Evolutionary conservation across 1,140 invertebrate genomes (phyloP).

Genomic region (Aphidius ervi): DNA sequence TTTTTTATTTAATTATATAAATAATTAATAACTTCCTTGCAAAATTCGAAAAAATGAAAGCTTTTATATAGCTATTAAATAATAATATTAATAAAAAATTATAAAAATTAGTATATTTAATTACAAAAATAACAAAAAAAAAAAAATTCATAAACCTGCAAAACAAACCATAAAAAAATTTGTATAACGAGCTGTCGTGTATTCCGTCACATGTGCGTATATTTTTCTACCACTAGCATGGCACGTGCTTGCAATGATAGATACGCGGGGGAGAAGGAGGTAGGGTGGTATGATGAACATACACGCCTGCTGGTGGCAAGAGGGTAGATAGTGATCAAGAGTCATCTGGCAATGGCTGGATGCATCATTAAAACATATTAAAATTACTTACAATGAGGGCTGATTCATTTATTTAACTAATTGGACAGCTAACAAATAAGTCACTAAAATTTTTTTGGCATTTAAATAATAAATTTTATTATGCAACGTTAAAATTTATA

Average conservation of each 20-base stretch:
- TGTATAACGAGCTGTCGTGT: conserved; percentile 28
- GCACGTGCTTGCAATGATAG: conserved; percentile 38
- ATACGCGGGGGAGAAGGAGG: too few relatives aligned
- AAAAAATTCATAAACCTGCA: too few relatives aligned
- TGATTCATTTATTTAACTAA: conserved; percentile 49
- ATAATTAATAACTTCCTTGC: too few relatives aligned
- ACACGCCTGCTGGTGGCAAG: conserved; percentile 41
- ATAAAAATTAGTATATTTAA: too few relatives aligned
- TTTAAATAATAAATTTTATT: too few relatives aligned
- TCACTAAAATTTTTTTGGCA: not conserved
- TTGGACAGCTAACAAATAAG: conserved; percentile 32
- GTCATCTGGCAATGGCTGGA: conserved; percentile 45
- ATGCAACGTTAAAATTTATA: not conserved
- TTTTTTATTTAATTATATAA: too few relatives aligned
- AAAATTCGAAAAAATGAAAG: too few relatives aligned
- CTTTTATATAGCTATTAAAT: too few relatives aligned
- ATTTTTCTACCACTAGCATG: conserved; percentile 10
- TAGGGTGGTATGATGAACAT: conserved; percentile 7
- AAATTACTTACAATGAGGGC: conserved; percentile 12
- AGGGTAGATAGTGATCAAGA: conserved; percentile 51
- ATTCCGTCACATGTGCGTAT: conserved; percentile 44
- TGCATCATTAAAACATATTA: conserved; percentile 40
- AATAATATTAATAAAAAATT: too few relatives aligned
- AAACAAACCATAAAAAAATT: too few relatives aligned
- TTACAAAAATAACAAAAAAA: too few relatives aligned